phyloP scores from a whole-genome alignment of 2,113 vertebrate species.

The Solea solea region DNA sequence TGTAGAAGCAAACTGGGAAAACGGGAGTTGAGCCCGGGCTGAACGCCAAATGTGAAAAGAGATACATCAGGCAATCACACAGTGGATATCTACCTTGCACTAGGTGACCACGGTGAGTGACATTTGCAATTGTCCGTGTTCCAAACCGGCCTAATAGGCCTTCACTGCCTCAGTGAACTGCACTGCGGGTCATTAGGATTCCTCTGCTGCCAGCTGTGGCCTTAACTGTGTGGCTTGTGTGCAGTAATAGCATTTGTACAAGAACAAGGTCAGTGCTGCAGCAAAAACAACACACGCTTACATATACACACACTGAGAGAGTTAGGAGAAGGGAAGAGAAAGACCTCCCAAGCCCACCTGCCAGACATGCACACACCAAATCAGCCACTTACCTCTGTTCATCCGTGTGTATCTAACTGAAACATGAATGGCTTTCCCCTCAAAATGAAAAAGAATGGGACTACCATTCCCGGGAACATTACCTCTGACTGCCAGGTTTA shows the following conservation, averaged over 20 bases:
- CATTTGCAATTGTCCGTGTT: constrained; percentile 30
- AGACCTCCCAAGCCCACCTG: constrained; percentile 15
- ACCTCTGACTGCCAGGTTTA: constrained; percentile 57
- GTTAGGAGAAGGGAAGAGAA: too few relatives aligned
- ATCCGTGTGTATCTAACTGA: constrained; percentile 69
- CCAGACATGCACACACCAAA: constrained; percentile 36
- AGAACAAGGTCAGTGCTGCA: constrained; percentile 40
- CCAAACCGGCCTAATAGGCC: constrained; percentile 65
- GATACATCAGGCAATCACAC: constrained; percentile 35
- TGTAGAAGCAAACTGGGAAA: too few relatives aligned
- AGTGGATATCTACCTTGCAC: constrained; percentile 10
- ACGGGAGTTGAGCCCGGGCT: too few relatives aligned
- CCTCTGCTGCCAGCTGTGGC: constrained; percentile 71
- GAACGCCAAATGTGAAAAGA: background rate
- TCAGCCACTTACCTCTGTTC: constrained; percentile 56
- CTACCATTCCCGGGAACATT: constrained; percentile 58
- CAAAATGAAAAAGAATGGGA: constrained; percentile 42
- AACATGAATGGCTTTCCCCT: constrained; percentile 66
- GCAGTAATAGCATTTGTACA: constrained; percentile 36
- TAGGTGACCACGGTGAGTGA: constrained; percentile 59
- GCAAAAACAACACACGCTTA: background rate
- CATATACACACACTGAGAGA: background rate
- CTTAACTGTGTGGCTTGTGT: constrained; percentile 43
- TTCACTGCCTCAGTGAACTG: constrained; percentile 74
- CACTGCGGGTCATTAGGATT: constrained; percentile 73